A percentile compares a stretch with the other conserved stretches of the same genome.
Conservation (phyloP, 2,797 vertebrate species). For the Pyrrhura leucotis region DNA sequence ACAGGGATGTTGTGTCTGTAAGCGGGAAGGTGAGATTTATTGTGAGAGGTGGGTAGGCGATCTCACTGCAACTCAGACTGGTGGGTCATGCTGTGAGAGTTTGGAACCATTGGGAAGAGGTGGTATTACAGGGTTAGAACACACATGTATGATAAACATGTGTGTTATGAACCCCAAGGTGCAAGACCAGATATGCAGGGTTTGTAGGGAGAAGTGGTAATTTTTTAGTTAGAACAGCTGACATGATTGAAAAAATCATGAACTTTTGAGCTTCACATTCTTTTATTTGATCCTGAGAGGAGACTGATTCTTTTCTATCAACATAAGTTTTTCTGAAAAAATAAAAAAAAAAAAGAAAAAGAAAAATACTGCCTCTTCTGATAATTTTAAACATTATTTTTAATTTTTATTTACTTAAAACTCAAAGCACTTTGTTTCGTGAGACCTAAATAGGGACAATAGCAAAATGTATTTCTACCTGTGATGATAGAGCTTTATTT, state of each 20-base stretch:
- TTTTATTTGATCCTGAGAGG: not conserved
- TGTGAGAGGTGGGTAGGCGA: not conserved
- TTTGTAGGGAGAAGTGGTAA: not conserved
- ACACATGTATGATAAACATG: not conserved
- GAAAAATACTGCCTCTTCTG: not conserved
- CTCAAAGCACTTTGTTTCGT: not conserved
- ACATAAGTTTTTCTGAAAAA: not conserved
- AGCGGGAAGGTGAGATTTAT: not conserved
- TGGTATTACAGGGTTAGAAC: not conserved
- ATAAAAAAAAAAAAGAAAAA: not conserved
- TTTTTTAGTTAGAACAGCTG: not conserved
- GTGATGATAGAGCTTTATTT: not conserved
- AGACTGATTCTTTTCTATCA: not conserved
- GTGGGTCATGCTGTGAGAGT: not conserved
- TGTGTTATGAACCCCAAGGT: not conserved
- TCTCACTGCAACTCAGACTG: not conserved
- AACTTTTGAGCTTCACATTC: not conserved
- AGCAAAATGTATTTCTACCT: not conserved
- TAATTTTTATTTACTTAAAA: not conserved
- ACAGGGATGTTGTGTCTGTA: not conserved
- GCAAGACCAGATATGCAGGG: not conserved
- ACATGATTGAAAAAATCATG: not conserved
- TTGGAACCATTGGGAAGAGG: not conserved
- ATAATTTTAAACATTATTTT: not conserved
- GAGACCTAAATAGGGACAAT: fast-evolving